A percentile compares a stretch with the other conserved stretches of the same genome.
Evolutionary conservation across 2,797 vertebrate genomes (phyloP).

Genomic region (Chaunax sp.): DNA sequence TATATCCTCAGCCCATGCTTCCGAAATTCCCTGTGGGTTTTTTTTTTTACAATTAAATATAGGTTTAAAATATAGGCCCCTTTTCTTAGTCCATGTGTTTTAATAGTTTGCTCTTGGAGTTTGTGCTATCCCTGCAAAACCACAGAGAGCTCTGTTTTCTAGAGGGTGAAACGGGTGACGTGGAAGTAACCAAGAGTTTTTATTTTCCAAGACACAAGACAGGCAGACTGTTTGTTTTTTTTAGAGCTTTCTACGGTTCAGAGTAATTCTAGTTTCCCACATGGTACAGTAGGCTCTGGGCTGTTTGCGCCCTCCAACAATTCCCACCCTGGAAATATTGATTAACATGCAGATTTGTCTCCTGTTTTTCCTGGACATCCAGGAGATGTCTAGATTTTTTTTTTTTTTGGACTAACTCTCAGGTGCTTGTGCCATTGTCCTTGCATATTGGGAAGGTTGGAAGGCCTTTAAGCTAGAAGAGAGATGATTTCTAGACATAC

Average conservation of each 20-base stretch:
- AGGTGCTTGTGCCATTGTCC: constrained; percentile 46
- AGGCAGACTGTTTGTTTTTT: constrained; percentile 59
- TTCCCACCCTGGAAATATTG: constrained; percentile 55
- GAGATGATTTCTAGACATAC: constrained; percentile 17
- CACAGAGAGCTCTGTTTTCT: constrained; percentile 66
- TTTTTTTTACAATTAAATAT: constrained; percentile 82
- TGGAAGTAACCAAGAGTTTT: constrained; percentile 61
- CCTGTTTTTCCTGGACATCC: constrained; percentile 37
- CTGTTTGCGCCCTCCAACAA: constrained; percentile 60
- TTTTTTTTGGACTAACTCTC: constrained; percentile 37
- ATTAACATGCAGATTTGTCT: constrained; percentile 62
- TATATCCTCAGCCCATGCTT: constrained; percentile 49
- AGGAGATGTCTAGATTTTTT: constrained; percentile 27
- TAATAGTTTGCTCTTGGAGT: constrained; percentile 64
- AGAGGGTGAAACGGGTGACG: constrained; percentile 52
- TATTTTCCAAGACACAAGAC: constrained; percentile 64
- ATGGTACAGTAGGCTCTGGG: constrained; percentile 50
- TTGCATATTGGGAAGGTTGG: constrained; percentile 23
- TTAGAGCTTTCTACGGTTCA: constrained; percentile 53
- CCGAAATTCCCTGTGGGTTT: constrained; percentile 61
- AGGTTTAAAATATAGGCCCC: constrained; percentile 77
- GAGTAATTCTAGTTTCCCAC: constrained; percentile 57
- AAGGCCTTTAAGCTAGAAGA: constrained; percentile 30
- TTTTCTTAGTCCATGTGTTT: constrained; percentile 71
- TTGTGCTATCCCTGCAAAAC: constrained; percentile 62